Conservation (phyloP, 2,888 invertebrate species). For the Galeruca laticollis region DNA sequence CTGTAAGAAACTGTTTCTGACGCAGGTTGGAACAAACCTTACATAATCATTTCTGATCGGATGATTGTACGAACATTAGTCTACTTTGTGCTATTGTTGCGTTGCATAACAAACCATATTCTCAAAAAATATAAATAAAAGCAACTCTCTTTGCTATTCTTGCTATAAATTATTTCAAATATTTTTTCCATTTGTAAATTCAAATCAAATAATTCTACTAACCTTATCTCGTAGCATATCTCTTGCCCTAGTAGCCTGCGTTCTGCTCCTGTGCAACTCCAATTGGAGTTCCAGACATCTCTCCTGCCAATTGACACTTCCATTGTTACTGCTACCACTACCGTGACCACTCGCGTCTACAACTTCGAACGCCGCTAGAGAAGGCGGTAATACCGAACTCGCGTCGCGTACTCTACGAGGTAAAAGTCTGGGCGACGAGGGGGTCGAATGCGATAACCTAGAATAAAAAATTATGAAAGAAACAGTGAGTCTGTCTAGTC, state of each 20-base stretch:
- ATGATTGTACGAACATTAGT: too few relatives aligned
- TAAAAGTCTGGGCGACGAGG: conserved; percentile 79
- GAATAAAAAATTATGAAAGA: neutral
- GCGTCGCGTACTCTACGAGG: conserved; percentile 78
- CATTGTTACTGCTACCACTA: conserved; percentile 49
- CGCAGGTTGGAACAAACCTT: too few relatives aligned
- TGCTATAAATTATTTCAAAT: too few relatives aligned
- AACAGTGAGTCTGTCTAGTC: too few relatives aligned
- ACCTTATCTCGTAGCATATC: conserved; percentile 94
- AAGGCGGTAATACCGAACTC: conserved; percentile 64
- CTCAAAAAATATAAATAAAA: too few relatives aligned
- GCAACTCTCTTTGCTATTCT: too few relatives aligned
- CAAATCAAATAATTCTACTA: too few relatives aligned
- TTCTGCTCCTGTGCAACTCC: conserved; percentile 86
- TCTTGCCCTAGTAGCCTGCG: conserved; percentile 87
- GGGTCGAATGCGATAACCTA: conserved; percentile 71
- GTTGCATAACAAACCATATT: too few relatives aligned
- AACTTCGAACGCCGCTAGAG: conserved; percentile 58
- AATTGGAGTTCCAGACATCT: conserved; percentile 87
- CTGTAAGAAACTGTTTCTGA: too few relatives aligned
- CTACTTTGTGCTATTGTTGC: too few relatives aligned
- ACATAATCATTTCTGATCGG: too few relatives aligned
- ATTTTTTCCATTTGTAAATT: too few relatives aligned
- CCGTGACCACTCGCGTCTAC: conserved; percentile 60
- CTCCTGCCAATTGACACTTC: conserved; percentile 86